A percentile compares a stretch with the other conserved stretches of the same genome.
Evolutionary conservation across 2,888 invertebrate genomes (phyloP).

Genomic region (Hymenopus coronatus): DNA sequence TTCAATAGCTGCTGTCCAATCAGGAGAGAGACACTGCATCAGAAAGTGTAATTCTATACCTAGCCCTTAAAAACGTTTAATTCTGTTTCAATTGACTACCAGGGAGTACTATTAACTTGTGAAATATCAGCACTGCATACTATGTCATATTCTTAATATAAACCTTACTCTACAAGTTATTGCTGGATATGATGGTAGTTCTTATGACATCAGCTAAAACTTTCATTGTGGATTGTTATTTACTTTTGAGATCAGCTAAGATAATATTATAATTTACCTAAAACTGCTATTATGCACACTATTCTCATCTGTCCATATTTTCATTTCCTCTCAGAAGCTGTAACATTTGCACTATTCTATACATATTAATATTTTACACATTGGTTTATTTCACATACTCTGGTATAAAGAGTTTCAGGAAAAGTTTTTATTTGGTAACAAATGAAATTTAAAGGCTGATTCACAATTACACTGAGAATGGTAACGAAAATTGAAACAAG

Average conservation of each 20-base stretch:
- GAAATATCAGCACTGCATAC: not conserved
- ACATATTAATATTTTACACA: not conserved
- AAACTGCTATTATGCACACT: not conserved
- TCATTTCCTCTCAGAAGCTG: not conserved
- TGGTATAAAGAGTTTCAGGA: not conserved
- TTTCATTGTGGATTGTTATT: no score
- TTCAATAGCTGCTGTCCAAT: not conserved
- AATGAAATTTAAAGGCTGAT: no score
- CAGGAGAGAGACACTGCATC: not conserved
- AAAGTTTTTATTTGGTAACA: not conserved
- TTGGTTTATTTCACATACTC: not conserved
- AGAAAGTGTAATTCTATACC: not conserved
- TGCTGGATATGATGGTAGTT: not conserved
- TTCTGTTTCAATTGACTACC: constrained; percentile 33
- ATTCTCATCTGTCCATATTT: not conserved
- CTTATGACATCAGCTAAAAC: no score
- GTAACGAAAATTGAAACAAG: no score
- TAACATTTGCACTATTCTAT: not conserved
- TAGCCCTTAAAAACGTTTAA: constrained; percentile 13
- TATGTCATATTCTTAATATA: not conserved
- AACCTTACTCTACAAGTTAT: not conserved
- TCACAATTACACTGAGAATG: no score
- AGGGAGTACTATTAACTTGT: constrained; percentile 29
- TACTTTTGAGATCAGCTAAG: not conserved
- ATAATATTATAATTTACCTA: not conserved